Evolutionary conservation across 2,797 vertebrate species (phyloP), one percentile per base, ranked within the genome.

Genomic region (Anguilla anguilla): DNA sequence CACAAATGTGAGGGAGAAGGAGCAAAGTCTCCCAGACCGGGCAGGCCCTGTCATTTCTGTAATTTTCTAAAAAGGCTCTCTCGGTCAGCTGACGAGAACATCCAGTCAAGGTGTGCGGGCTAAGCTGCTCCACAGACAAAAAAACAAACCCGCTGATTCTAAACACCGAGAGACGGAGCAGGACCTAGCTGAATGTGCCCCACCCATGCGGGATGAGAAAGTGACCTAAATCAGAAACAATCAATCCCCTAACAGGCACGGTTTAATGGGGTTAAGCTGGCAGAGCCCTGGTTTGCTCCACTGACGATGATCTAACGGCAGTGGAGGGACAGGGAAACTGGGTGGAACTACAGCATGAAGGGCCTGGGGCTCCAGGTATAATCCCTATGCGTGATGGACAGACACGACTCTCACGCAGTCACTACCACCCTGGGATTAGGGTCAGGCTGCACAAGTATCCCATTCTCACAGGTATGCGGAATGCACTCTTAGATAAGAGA

Each of bases 391-490:
- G 84, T 22, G 77, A 43, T 49, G 43, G 77, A 35, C 39, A 22
- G 77, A 49, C 39, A 22, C 22, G 3, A 43, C 87, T 90, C 85
- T 91, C 85, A 46, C 69, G 72, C 86, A 86, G 89, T 84, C 85
- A 84, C 86, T 88, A 64, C 86, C 61, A 84, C 39, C 90, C 89
- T 89, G 43, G 90, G 93, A 93, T 94, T 91, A 93, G 61, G 79
- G 19, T 89, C 88, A 83, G 90, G 90, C 88, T 90, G 90, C 91
- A 90, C 91, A 86, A 86, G 88, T 83, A 22, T 77, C 69, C 85
- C 46, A 17, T 22, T 83, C 88, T 2, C 6, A 91, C 35, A 90
- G 88, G 88, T 90, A 91, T 90, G 89, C 91, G 89, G 90, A 88
- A 87, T 86, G 84, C 82, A 88, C 83, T 9, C 86, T 46, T 6